These are phyloP conservation scores for Orthosia gracilis DNA, from an alignment of 2,888 invertebrate genomes.

Conservation along the genomic window DNA sequence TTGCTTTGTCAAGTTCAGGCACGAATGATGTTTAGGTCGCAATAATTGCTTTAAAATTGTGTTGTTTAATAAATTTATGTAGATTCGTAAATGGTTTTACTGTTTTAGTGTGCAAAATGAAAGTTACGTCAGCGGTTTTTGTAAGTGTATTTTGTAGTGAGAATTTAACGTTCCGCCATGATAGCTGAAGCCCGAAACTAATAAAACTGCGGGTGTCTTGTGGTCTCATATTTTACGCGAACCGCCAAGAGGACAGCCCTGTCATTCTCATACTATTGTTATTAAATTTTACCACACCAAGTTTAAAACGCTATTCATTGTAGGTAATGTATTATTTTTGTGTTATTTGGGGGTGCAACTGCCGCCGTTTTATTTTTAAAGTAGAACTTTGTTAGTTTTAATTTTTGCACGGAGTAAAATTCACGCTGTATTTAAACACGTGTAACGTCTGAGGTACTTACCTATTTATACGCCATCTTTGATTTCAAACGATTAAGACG, in stretches of 20 bases:
- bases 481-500: neutral
- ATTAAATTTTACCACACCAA: conserved; percentile 62
- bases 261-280: conserved; percentile 56
- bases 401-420: neutral
- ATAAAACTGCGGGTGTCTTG: conserved; percentile 53
- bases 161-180: conserved; percentile 38
- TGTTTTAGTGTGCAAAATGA: conserved; percentile 17
- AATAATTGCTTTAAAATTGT: conserved; percentile 40
- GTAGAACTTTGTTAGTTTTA: neutral
- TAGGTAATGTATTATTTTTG: conserved; percentile 18
- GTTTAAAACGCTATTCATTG: conserved; percentile 47
- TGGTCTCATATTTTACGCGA: conserved; percentile 55
- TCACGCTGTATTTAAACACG: neutral
- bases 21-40: conserved; percentile 35
- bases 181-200: conserved; percentile 50
- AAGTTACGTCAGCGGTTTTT: conserved; percentile 7
- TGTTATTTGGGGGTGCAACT: conserved; percentile 15
- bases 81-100: conserved; percentile 2
- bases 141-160: conserved; percentile 24
- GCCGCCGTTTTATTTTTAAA: conserved; percentile 24
- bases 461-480: conserved; percentile 36
- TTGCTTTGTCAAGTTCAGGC: conserved; percentile 56
- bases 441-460: neutral
- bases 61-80: conserved; percentile 17
- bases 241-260: conserved; percentile 39